Evolutionary conservation across 1,140 invertebrate species (phyloP).

Genomic region (Cyclargus thomasi): DNA sequence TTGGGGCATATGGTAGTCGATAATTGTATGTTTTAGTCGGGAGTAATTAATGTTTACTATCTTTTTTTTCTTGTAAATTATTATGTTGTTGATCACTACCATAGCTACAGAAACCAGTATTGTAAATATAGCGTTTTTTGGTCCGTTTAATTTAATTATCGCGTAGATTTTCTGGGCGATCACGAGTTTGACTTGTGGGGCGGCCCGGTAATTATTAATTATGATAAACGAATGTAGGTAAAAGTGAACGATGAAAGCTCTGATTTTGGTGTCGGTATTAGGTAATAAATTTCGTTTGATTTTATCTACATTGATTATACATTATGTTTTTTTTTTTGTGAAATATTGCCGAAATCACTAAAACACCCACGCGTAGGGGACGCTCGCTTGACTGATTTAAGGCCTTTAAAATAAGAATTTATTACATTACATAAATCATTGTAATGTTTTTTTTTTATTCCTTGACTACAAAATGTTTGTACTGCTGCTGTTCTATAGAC

Average conservation of each 20-base stretch:
- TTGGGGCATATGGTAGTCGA: conserved; percentile 9
- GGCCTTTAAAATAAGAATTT: too few species aligned
- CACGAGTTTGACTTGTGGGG: background rate
- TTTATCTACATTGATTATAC: background rate
- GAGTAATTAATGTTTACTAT: background rate
- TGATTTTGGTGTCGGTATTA: background rate
- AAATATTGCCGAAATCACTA: too few species aligned
- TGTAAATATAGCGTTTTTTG: background rate
- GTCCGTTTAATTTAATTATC: background rate
- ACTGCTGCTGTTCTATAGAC: too few species aligned
- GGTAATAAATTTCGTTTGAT: background rate
- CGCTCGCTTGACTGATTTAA: too few species aligned
- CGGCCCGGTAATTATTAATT: background rate
- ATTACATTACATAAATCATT: too few species aligned
- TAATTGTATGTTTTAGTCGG: background rate
- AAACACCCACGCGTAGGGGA: too few species aligned
- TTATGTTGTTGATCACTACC: background rate
- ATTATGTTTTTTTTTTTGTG: too few species aligned
- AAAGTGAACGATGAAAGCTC: background rate
- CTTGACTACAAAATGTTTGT: too few species aligned
- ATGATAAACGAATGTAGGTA: background rate
- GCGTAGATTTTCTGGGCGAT: background rate
- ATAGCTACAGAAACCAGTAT: background rate
- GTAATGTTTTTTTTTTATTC: too few species aligned
- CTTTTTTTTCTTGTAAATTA: background rate